Base-by-base conservation (phyloP, 2,113 vertebrate species). In the Cebidichthys violaceus region DNA sequence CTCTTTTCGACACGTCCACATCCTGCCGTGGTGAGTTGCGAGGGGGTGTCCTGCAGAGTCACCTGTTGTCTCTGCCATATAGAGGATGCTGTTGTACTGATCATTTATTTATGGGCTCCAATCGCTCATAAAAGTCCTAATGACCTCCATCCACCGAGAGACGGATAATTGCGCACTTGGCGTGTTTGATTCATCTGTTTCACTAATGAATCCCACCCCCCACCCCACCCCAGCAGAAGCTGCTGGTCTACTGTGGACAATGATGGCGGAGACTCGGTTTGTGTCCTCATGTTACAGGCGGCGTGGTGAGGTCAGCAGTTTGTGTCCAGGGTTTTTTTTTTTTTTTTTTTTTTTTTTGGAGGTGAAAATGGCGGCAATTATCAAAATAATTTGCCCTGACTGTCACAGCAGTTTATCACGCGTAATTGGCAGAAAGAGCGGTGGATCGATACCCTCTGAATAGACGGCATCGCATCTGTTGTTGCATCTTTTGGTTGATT, bases 91-190 rank as follows among this genome's bases (percentile, higher is more conserved):
- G 71, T 90, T 87, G 54, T 88, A 84, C 85, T 88, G 83, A 93
- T 94, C 67, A 90, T 87, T 91, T 92, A 91, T 93, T 92, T 90
- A 89, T 92, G 78, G 70, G n/a, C 60, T 90, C 37, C 55, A 82
- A 84, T 89, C 70, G 61, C 85, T 92, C 88, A 86, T 92, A 87
- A 90, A 33, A 84, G 80, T 88, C 87, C 90, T 90, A 90, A 92
- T 91, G 88, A 91, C 89, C 86, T 88, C 77, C 69, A 74, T 86
- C 83, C 77, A 75, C 55, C 27, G 37, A 75, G 81, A 90, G 81
- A 87, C 18, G 75, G 86, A 87, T 93, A 92, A 92, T 88, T 90
- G 89, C 75, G 54, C 73, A 81, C 75, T 89, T 90, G 77, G 80
- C 88, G 87, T 87, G 55, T 89, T 92, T 89, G 86, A 92, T 93